These are phyloP conservation scores for Pitangus sulphuratus DNA, from an alignment of 2,797 vertebrate genomes.

Conservation along the genomic window DNA sequence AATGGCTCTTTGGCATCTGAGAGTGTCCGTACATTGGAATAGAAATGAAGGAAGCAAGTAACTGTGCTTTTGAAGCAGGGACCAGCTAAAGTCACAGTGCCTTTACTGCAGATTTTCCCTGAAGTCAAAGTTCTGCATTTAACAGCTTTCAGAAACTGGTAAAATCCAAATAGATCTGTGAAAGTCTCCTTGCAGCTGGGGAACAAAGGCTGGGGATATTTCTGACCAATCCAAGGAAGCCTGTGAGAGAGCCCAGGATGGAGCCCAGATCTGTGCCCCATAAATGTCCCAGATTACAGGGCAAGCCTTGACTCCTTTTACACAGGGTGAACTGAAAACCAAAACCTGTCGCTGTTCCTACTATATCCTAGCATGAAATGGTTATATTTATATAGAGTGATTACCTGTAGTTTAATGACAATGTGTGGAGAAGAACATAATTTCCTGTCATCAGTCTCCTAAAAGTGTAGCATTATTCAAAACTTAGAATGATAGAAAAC, in stretches of 20 bases:
- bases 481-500: not conserved
- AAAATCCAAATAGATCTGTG: not conserved
- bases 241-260: not conserved
- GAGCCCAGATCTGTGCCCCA: not conserved
- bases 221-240: not conserved
- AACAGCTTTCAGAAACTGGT: not conserved
- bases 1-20: not conserved
- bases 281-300: not conserved
- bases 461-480: not conserved
- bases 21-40: fast-evolving
- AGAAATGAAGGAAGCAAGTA: not conserved
- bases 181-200: not conserved
- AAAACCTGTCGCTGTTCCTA: not conserved
- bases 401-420: not conserved
- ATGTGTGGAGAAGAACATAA: not conserved
- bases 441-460: not conserved
- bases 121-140: not conserved
- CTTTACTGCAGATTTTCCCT: not conserved
- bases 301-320: not conserved
- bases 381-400: not conserved
- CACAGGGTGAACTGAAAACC: not conserved
- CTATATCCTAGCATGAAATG: not conserved
- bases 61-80: not conserved
- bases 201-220: not conserved
- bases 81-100: not conserved